Base-by-base conservation (phyloP, 2,113 vertebrate genomes). In the Gracilinanus agilis region DNA sequence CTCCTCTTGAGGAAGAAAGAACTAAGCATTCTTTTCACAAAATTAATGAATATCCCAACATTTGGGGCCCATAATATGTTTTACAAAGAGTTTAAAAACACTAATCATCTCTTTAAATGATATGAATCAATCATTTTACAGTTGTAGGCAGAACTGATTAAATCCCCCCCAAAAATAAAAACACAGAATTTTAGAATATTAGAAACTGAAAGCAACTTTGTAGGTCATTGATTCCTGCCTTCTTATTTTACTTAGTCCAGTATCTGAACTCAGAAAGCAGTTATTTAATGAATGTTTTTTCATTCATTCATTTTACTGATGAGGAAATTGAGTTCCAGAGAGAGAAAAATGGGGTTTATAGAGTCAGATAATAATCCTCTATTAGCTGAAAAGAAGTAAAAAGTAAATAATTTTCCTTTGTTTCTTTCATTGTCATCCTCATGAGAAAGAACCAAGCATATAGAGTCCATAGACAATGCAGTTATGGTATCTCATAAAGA, bases 51-150 rank as follows among this genome's bases (percentile, higher is more conserved):
- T 19, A 83, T 40, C n/a, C 67, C 67, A 75, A 40, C 5, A 23
- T 83, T 40, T 40, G 12, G 3, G n/a, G n/a, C 23, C n/a, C 2
- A 40, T 83, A 40, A 75, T 75, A 75, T n/a, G 34, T 75, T 75
- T n/a, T n/a, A 75, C 2, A 75, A 91, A 88, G 89, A 88, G 88
- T 95, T 93, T 11, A 94, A 93, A 91, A 90, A 67, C 2, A 40
- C n/a, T 11, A 56, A 53, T 94, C 83, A 91, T 90, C 10, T 93
- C 54, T 92, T 25, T 92, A 8, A 95, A 92, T 0, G 49, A 83
- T 49, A 92, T 91, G 67, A 54, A 9, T 27, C 53, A 54, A 0
- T 92, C 29, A 93, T 2, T 58, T 90, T 54, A 89, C 9, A 75
- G 55, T 67, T n/a, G 3, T 92, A 89, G 24, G 49, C 27, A 89